Conservation (phyloP, 2,888 invertebrate species). For the Luperina testacea region DNA sequence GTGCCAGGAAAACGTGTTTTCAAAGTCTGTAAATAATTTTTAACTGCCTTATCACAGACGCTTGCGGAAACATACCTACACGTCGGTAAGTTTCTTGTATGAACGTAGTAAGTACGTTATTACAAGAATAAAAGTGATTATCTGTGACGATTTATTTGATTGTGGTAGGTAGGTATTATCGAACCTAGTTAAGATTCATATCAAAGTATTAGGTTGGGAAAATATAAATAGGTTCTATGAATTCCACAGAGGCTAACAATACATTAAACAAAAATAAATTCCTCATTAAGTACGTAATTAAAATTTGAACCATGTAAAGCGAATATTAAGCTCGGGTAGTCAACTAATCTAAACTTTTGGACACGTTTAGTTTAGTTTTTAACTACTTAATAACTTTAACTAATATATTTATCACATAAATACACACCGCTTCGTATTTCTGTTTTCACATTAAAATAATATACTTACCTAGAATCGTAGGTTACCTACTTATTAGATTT, state of each 20-base stretch:
- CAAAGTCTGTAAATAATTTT: slow-evolving; percentile 40
- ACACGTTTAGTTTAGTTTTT: background rate
- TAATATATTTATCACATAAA: background rate
- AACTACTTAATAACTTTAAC: background rate
- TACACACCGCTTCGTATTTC: background rate
- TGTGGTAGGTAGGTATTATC: background rate
- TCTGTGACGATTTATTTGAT: background rate
- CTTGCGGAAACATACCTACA: background rate
- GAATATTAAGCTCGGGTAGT: slow-evolving; percentile 21
- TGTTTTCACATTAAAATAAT: background rate
- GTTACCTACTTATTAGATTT: background rate
- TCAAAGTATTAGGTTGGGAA: slow-evolving; percentile 29
- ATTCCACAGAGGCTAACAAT: slow-evolving; percentile 12
- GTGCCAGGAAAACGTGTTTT: slow-evolving; percentile 32
- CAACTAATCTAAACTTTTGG: slow-evolving; percentile 36
- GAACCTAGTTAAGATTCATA: background rate
- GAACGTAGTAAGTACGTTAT: background rate
- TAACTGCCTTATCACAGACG: slow-evolving; percentile 20
- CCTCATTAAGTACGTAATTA: slow-evolving; percentile 4
- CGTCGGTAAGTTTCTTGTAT: slow-evolving; percentile 2
- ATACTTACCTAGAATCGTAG: background rate
- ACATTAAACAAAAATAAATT: slow-evolving; percentile 25
- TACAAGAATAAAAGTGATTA: no score
- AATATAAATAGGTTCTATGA: background rate
- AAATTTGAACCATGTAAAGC: slow-evolving; percentile 9